Percentiles rank a stretch among this genome's conserved stretches.
These are phyloP conservation scores for Acrobasis suavella DNA, from an alignment of 2,888 invertebrate species.

Conservation along the genomic window DNA sequence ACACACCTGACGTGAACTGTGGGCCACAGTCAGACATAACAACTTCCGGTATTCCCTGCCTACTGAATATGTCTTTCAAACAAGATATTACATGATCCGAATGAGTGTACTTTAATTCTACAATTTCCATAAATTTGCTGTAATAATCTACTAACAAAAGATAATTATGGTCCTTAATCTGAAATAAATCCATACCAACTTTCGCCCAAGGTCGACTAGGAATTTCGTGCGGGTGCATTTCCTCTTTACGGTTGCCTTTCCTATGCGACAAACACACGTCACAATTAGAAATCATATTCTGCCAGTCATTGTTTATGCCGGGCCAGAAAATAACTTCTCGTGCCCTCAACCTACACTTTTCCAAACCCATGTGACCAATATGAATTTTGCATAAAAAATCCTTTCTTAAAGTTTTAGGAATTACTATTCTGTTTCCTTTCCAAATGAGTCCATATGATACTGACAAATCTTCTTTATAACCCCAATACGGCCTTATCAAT, in stretches of 20 bases:
- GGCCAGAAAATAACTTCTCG: slow-evolving; percentile 24
- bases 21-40: too few relatives aligned
- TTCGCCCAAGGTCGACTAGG: too few relatives aligned
- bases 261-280: slow-evolving; percentile 11
- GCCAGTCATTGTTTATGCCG: slow-evolving; percentile 23
- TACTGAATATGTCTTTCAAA: slow-evolving; percentile 10
- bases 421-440: slow-evolving; percentile 23
- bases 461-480: slow-evolving; percentile 22
- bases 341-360: slow-evolving; percentile 23
- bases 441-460: slow-evolving; percentile 19
- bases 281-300: slow-evolving; percentile 24
- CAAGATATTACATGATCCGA: neutral
- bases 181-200: too few relatives aligned
- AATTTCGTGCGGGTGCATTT: too few relatives aligned
- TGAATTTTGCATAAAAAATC: slow-evolving; percentile 18
- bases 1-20: too few relatives aligned
- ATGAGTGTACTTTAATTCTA: too few relatives aligned
- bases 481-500: slow-evolving; percentile 11
- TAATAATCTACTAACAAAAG: too few relatives aligned
- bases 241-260: too few relatives aligned
- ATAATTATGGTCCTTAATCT: too few relatives aligned
- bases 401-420: slow-evolving; percentile 6
- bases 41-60: too few relatives aligned
- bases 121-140: too few relatives aligned
- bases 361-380: slow-evolving; percentile 13